phyloP scores from a whole-genome alignment of 2,888 invertebrate genomes.

The Tolmerus cingulatus region DNA sequence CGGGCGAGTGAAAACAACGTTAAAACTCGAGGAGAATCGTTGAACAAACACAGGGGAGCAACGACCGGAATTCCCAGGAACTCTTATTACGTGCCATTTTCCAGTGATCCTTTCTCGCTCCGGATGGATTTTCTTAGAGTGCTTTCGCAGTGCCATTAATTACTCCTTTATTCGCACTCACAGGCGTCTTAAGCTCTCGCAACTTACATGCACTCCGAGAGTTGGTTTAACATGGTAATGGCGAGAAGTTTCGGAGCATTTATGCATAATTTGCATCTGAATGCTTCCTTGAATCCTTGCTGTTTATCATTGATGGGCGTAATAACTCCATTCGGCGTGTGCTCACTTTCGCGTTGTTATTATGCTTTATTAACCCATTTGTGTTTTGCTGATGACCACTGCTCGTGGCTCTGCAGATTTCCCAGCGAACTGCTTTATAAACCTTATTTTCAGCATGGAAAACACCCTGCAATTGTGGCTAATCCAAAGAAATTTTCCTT shows the following conservation, averaged over 20 bases:
- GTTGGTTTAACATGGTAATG: slow-evolving; percentile 17
- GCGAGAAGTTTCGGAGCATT: slow-evolving; percentile 13
- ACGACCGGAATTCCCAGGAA: neutral
- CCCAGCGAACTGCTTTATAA: neutral
- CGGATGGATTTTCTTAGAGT: neutral
- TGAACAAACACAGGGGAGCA: neutral
- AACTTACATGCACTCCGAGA: slow-evolving; percentile 5
- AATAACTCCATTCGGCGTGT: slow-evolving; percentile 1
- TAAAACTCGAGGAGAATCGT: neutral
- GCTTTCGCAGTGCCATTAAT: slow-evolving; percentile 29
- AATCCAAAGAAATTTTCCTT: neutral
- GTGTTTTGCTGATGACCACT: neutral
- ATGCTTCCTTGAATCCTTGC: neutral
- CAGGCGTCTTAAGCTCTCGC: neutral
- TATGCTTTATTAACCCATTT: neutral
- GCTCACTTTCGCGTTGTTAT: neutral
- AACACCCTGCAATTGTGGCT: neutral
- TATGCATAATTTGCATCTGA: slow-evolving; percentile 24
- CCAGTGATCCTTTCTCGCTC: neutral
- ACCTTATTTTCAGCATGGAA: neutral
- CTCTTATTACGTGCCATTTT: neutral
- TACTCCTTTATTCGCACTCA: slow-evolving; percentile 16
- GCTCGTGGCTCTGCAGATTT: neutral
- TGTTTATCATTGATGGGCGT: slow-evolving; percentile 20
- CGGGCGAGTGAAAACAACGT: neutral